These are phyloP conservation scores for Halichondria panicea DNA, from an alignment of 37 sponge, comb jelly and placozoan genomes.

Conservation along the genomic window DNA sequence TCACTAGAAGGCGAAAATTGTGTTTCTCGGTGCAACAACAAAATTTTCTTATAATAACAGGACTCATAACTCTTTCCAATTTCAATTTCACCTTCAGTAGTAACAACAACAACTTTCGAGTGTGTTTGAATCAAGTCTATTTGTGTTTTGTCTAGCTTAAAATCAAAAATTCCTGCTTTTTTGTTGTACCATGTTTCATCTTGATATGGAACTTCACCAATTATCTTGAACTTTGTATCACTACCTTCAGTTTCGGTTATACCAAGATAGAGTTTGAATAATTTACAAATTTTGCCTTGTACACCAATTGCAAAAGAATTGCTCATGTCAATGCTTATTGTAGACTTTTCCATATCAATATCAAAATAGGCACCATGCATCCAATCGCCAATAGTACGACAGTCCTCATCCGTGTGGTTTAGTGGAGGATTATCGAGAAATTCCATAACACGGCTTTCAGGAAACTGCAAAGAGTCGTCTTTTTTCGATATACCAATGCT, in stretches of 20 bases:
- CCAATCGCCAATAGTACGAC: not conserved
- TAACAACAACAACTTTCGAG: not conserved
- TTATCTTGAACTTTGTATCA: not conserved
- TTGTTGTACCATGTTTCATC: not conserved
- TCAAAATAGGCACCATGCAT: not conserved
- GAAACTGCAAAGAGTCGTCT: not conserved
- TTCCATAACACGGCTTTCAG: not conserved
- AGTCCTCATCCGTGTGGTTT: not conserved
- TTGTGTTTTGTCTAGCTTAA: not conserved
- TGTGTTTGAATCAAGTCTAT: not conserved
- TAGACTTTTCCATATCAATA: not conserved
- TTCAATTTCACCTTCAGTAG: not conserved
- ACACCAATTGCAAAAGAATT: constrained; percentile 21
- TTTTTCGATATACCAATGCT: constrained; percentile 29
- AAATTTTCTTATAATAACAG: too few relatives aligned
- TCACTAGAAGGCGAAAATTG: too few relatives aligned
- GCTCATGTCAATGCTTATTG: constrained; percentile 23
- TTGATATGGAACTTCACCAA: not conserved
- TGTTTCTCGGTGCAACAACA: too few relatives aligned
- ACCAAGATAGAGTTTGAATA: constrained; percentile 16
- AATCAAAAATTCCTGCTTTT: constrained; percentile 5
- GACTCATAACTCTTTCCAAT: too few relatives aligned
- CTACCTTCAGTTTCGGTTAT: not conserved
- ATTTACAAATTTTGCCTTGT: not conserved
- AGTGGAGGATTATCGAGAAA: too few relatives aligned